These are phyloP conservation scores for Acanthiza pusilla DNA, from an alignment of 2,797 vertebrate species.

Conservation along the genomic window DNA sequence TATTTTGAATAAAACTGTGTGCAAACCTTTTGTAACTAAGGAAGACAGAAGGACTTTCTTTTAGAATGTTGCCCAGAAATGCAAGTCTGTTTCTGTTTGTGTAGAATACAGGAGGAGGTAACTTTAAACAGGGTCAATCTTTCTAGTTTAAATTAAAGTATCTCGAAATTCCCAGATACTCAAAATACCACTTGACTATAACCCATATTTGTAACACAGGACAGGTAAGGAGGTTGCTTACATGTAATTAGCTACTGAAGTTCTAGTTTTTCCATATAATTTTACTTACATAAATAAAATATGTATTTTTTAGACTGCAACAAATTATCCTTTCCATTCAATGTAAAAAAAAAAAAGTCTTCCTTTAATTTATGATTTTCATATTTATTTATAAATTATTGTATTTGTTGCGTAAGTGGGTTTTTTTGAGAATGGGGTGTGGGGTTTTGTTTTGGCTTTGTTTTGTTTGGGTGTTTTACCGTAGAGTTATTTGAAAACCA, in stretches of 20 bases:
- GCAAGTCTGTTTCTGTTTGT: background rate
- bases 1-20: background rate
- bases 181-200: background rate
- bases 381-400: background rate
- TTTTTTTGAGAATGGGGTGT: fast-evolving
- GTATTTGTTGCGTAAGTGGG: background rate
- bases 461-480: background rate
- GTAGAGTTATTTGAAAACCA: background rate
- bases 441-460: background rate
- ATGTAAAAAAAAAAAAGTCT: background rate
- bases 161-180: background rate
- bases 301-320: background rate
- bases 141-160: background rate
- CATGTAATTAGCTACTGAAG: background rate
- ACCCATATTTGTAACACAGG: background rate
- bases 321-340: background rate
- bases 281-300: background rate
- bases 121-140: background rate
- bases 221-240: background rate
- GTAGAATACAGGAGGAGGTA: background rate
- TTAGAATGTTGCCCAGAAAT: background rate
- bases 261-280: background rate
- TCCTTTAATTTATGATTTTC: background rate
- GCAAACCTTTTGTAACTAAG: background rate
- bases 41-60: background rate